phyloP scores from a whole-genome alignment of 2,888 invertebrate species.

The Trichacis sp. region DNA sequence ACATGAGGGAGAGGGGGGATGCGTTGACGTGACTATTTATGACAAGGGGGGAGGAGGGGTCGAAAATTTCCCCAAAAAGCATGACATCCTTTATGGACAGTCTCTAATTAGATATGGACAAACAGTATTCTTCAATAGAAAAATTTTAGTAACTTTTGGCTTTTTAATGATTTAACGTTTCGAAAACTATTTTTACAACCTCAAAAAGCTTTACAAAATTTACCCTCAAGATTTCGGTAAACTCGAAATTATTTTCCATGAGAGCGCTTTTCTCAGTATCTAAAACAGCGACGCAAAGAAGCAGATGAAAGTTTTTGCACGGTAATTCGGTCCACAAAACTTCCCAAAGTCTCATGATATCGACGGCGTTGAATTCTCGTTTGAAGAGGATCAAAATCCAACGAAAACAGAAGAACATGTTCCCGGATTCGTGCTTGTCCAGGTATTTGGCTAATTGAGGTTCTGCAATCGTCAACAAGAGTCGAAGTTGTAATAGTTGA shows the following conservation, averaged over 20 bases:
- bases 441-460: slow-evolving; percentile 89
- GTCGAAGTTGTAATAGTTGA: slow-evolving; percentile 88
- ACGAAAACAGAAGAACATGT: slow-evolving; percentile 99
- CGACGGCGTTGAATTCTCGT: slow-evolving; percentile 88
- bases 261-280: slow-evolving; percentile 88
- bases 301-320: slow-evolving; percentile 93
- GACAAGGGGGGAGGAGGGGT: too few relatives aligned
- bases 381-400: slow-evolving; percentile 98
- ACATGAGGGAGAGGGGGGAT: too few relatives aligned
- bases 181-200: background rate
- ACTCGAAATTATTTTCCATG: slow-evolving; percentile 93
- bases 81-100: too few relatives aligned
- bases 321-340: slow-evolving; percentile 95
- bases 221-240: slow-evolving; percentile 95
- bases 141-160: too few relatives aligned
- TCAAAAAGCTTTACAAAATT: slow-evolving; percentile 23
- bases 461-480: slow-evolving; percentile 83
- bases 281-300: slow-evolving; percentile 93
- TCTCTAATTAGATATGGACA: too few relatives aligned
- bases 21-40: too few relatives aligned
- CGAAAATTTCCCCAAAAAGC: too few relatives aligned
- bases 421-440: slow-evolving; percentile 87
- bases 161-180: slow-evolving; percentile 11
- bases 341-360: slow-evolving; percentile 95
- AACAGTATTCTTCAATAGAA: too few relatives aligned